phyloP scores from a whole-genome alignment of 2,888 invertebrate genomes.

The Ornithoptera priamus region DNA sequence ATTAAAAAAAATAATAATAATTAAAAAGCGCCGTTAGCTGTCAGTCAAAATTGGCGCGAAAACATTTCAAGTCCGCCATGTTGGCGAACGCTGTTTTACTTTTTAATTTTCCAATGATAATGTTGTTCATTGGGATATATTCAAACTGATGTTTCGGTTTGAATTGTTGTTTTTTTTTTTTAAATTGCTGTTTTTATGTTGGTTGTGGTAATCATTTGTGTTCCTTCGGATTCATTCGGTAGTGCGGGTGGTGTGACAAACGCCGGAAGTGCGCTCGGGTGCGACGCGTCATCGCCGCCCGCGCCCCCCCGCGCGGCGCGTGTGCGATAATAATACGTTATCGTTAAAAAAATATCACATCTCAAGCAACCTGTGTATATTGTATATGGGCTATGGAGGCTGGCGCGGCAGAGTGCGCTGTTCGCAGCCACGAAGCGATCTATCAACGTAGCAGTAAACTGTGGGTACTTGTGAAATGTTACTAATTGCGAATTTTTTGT shows the following conservation, averaged over 20 bases:
- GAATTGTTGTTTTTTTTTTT: too few relatives aligned
- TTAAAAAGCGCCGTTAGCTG: not conserved
- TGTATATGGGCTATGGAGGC: constrained; percentile 73
- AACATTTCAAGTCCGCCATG: not conserved
- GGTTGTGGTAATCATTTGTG: not conserved
- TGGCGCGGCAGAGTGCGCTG: constrained; percentile 50
- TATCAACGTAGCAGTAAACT: too few relatives aligned
- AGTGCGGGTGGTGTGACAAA: constrained; percentile 56
- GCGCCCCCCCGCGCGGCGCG: constrained; percentile 48
- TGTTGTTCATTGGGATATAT: not conserved
- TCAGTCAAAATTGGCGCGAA: constrained; percentile 14
- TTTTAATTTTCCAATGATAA: not conserved
- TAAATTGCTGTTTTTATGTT: too few relatives aligned
- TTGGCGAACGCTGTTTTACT: not conserved
- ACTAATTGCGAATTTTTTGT: not conserved
- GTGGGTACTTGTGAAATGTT: too few relatives aligned
- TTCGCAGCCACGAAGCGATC: constrained; percentile 32
- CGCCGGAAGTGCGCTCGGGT: constrained; percentile 43
- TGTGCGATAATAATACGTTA: constrained; percentile 49
- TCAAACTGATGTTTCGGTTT: too few relatives aligned
- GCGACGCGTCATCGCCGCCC: constrained; percentile 37
- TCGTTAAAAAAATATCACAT: constrained; percentile 65
- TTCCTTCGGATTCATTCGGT: constrained; percentile 48
- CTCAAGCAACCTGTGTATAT: constrained; percentile 64
- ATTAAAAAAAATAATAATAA: not conserved